Conservation (phyloP, 2,888 invertebrate genomes). For the Cryptocephalus moraei region DNA sequence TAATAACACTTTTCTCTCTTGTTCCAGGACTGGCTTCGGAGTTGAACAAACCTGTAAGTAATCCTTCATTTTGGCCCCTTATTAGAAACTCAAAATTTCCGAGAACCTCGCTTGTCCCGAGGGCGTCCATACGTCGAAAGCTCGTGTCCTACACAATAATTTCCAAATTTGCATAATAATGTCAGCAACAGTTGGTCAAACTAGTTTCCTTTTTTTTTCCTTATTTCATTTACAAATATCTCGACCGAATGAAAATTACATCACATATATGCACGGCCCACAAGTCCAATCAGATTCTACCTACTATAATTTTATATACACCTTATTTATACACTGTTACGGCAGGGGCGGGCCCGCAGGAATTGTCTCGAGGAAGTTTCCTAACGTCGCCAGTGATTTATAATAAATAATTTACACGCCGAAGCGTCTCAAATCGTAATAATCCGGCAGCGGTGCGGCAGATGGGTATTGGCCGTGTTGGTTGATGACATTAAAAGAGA, state of each 20-base stretch:
- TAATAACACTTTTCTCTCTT: no score
- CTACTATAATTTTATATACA: conserved; percentile 13
- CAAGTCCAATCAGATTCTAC: conserved; percentile 11
- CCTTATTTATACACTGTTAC: conserved; percentile 5
- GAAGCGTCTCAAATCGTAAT: background rate
- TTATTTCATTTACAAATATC: conserved; percentile 10
- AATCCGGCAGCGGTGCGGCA: no score
- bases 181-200: conserved; percentile 8
- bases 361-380: background rate
- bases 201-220: conserved; percentile 9
- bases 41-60: no score
- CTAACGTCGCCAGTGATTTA: background rate
- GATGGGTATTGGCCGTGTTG: no score
- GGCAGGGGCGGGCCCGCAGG: background rate
- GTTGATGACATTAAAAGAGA: no score
- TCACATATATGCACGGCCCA: conserved; percentile 7
- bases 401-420: background rate
- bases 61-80: no score
- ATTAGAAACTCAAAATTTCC: no score
- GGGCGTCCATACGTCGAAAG: no score
- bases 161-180: conserved; percentile 6
- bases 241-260: conserved; percentile 12
- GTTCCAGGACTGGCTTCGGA: no score
- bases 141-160: background rate
- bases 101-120: no score